These are phyloP conservation scores for Aviceda subcristata DNA, from an alignment of 2,113 vertebrate species.

Conservation along the genomic window DNA sequence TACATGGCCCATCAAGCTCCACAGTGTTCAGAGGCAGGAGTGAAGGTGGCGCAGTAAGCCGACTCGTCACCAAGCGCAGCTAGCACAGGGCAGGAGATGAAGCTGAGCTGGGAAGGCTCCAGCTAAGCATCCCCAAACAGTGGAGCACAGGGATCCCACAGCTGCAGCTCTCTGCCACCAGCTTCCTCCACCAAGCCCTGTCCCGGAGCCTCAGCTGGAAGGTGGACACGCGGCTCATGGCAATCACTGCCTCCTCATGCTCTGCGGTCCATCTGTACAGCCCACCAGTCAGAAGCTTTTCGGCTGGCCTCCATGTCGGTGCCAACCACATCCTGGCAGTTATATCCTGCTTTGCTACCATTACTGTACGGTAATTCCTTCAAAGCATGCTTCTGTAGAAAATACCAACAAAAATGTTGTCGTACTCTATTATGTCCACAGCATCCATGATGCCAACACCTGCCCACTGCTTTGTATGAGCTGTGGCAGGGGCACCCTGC, in stretches of 20 bases:
- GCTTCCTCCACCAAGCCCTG: not conserved
- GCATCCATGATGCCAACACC: not conserved
- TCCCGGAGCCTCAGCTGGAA: not conserved
- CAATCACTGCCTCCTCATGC: not conserved
- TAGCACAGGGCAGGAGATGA: not conserved
- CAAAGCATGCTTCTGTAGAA: not conserved
- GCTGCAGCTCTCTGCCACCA: not conserved
- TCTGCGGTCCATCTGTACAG: not conserved
- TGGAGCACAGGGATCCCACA: not conserved
- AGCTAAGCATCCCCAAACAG: not conserved
- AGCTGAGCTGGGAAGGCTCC: not conserved
- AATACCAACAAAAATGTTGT: not conserved
- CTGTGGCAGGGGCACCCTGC: not conserved
- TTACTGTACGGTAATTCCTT: not conserved
- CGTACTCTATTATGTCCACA: too few species aligned
- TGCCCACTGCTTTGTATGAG: accelerated
- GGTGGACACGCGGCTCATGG: accelerated
- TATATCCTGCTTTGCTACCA: not conserved
- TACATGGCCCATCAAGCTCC: not conserved
- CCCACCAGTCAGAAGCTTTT: not conserved
- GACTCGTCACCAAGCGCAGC: not conserved
- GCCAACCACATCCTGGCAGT: not conserved
- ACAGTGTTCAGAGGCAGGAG: not conserved
- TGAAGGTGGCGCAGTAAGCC: not conserved
- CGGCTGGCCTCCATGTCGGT: not conserved